These are phyloP conservation scores for Oreochromis mossambicus DNA, from an alignment of 2,797 vertebrate species.

Conservation along the genomic window DNA sequence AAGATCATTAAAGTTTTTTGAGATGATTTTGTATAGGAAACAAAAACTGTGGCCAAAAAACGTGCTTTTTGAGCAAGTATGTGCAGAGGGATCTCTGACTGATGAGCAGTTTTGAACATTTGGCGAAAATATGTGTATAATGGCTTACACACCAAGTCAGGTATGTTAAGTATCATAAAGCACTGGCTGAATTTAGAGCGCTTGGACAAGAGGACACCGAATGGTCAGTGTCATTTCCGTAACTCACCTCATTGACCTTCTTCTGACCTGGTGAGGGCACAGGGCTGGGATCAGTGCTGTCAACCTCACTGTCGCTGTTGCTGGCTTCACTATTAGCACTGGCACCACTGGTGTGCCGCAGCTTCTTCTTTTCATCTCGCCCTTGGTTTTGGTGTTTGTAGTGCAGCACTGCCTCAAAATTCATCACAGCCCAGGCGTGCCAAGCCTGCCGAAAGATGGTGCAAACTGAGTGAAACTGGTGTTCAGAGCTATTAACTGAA, in stretches of 20 bases:
- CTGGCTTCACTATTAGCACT: slow-evolving; percentile 90
- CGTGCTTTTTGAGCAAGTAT: neutral
- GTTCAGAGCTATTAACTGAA: neutral
- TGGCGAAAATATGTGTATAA: neutral
- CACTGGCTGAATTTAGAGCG: neutral
- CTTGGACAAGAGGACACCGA: neutral
- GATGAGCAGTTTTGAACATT: neutral
- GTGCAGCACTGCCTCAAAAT: slow-evolving; percentile 97
- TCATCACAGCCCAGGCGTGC: slow-evolving; percentile 99
- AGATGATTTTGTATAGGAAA: neutral
- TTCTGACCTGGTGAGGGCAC: slow-evolving; percentile 92
- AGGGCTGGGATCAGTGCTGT: slow-evolving; percentile 91
- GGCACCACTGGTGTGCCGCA: slow-evolving; percentile 86
- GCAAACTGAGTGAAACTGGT: neutral
- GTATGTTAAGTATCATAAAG: neutral
- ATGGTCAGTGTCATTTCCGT: neutral
- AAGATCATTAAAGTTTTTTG: neutral
- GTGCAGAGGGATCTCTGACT: neutral
- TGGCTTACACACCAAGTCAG: neutral
- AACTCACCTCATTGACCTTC: slow-evolving; percentile 87
- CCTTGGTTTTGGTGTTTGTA: slow-evolving; percentile 97
- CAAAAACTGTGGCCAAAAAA: neutral
- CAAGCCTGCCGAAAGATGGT: slow-evolving; percentile 82
- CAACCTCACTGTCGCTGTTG: slow-evolving; percentile 93
- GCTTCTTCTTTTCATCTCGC: slow-evolving; percentile 93